Evolutionary conservation across 2,888 invertebrate genomes (phyloP).

Genomic region (Piscicola geometra): DNA sequence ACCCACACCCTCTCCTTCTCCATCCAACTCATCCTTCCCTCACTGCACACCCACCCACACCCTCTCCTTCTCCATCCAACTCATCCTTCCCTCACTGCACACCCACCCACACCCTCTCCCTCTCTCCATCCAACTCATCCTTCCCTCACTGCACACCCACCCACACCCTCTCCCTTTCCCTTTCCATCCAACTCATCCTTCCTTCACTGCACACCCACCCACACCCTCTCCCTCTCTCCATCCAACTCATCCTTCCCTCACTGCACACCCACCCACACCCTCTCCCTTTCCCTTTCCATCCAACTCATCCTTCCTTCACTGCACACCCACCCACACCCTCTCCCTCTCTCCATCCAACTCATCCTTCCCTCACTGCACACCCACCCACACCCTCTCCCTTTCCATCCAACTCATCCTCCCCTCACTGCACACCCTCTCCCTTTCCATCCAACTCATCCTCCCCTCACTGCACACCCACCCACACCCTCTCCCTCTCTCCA

Average conservation of each 20-base stretch:
- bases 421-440: no score
- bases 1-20: constrained; percentile 63
- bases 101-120: constrained; percentile 63
- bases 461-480: constrained; percentile 43
- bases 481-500: constrained; percentile 62
- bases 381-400: constrained; percentile 64
- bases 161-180: constrained; percentile 63
- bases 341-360: no score
- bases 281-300: constrained; percentile 49
- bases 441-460: no score
- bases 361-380: background rate
- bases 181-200: no score
- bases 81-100: background rate
- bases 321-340: constrained; percentile 63
- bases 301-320: background rate
- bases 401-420: no score
- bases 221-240: constrained; percentile 62
- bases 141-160: background rate
- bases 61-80: constrained; percentile 58
- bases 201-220: constrained; percentile 43
- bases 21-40: no score
- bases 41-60: constrained; percentile 58
- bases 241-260: background rate
- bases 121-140: no score
- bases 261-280: constrained; percentile 61